Evolutionary conservation across 2,113 vertebrate species (phyloP).

Genomic region (Ceyx margarethae): DNA sequence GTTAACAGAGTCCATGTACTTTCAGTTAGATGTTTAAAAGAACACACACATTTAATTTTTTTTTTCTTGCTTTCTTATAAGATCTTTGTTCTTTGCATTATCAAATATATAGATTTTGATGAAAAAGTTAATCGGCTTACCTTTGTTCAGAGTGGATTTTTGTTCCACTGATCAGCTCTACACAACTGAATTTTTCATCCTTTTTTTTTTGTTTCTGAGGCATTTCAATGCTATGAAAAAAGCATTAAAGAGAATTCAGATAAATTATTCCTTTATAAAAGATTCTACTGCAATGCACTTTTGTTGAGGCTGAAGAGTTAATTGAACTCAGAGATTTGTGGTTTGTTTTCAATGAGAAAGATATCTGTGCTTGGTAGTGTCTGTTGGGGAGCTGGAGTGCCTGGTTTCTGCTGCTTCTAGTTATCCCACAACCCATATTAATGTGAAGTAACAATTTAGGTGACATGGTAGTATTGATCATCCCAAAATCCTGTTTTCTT

Average conservation of each 20-base stretch:
- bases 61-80: constrained; percentile 16
- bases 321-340: constrained; percentile 19
- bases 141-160: constrained; percentile 62
- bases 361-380: not conserved
- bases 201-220: constrained; percentile 19
- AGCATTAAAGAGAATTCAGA: constrained; percentile 39
- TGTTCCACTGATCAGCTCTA: constrained; percentile 59
- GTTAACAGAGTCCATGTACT: not conserved
- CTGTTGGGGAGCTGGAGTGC: not conserved
- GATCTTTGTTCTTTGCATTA: constrained; percentile 50
- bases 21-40: not conserved
- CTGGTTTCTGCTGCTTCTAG: not conserved
- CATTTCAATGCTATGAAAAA: constrained; percentile 53
- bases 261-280: constrained; percentile 42
- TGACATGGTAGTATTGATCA: not conserved
- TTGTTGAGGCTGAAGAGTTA: not conserved
- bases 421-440: not conserved
- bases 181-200: constrained; percentile 64
- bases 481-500: not conserved
- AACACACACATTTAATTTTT: not conserved
- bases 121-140: constrained; percentile 66
- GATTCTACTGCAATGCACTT: not conserved
- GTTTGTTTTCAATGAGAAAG: not conserved
- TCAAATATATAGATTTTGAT: constrained; percentile 62
- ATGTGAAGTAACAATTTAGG: not conserved